Evolutionary conservation across 2,888 invertebrate genomes (phyloP).

Genomic region (Antheraea assamensis): DNA sequence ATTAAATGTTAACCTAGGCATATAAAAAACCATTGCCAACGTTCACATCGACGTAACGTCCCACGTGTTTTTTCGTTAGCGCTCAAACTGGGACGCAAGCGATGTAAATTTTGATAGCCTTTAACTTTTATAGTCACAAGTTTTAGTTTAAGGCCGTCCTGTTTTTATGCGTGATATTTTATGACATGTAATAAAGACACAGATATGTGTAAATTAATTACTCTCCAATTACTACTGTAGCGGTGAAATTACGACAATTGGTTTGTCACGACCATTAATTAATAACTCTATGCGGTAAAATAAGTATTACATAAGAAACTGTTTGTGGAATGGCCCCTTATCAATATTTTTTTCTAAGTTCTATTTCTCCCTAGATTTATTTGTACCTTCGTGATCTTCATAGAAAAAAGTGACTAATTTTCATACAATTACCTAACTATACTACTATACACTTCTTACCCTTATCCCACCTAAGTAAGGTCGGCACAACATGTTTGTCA

Average conservation of each 20-base stretch:
- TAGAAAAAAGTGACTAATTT: no score
- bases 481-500: no score
- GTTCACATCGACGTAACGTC: conserved; percentile 29
- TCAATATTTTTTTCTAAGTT: no score
- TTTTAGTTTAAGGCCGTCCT: conserved; percentile 71
- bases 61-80: conserved; percentile 69
- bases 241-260: conserved; percentile 34
- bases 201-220: conserved; percentile 57
- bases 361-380: no score
- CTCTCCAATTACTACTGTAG: conserved; percentile 46
- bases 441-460: no score
- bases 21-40: background rate
- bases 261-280: background rate
- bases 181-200: conserved; percentile 48
- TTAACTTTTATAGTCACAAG: conserved; percentile 67
- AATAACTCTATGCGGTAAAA: background rate
- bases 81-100: conserved; percentile 69
- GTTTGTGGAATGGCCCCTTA: background rate
- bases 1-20: background rate
- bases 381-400: no score
- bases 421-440: no score
- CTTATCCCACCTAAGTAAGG: no score
- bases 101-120: conserved; percentile 75
- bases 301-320: background rate
- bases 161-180: conserved; percentile 55